Base-by-base conservation (phyloP, 2,888 invertebrate species). In the Prosopocoilus inquinatus region DNA sequence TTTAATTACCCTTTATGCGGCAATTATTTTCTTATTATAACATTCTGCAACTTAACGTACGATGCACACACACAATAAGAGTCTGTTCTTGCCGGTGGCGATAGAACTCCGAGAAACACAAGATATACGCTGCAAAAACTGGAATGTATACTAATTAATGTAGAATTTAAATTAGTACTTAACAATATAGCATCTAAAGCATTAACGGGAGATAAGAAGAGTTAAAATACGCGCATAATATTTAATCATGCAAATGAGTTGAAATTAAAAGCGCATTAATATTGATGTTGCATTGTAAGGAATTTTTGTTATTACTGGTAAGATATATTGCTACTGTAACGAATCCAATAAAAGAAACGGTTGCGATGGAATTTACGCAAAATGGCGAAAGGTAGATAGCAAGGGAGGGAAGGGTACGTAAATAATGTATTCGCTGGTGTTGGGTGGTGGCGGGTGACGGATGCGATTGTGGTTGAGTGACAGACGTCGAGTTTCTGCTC, bases 391-490 rank as follows among this genome's bases (percentile, higher is more conserved):
- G 38, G 50, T 38, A 41, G 15, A 20, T 41, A 33, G 43, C n/a
- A n/a, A 13, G 50, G 41, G 20, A 20, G 15, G 15, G 47, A 36
- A 38, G 15, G 44, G 44, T 47, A 52, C 48, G 52, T 57, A 53
- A 57, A 57, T 57, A 57, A 57, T 57, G 57, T 50, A 53, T 57
- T 57, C 57, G 52, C 53, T 53, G 53, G 57, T 57, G 57, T 57
- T 49, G 57, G 56, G 41, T 48, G 58, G 53, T 58, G 58, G 55
- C 55, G 58, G 63, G 70, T 75, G 74, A 75, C 73, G 70, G 70
- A 73, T 73, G 74, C 72, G 74, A 73, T 71, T 72, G 73, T 69
- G 69, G 70, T 59, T 74, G 75, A 75, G 69, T 75, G 76, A 75
- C 76, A 75, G 72, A 70, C 70, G 71, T 71, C 73, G 51, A 50